These are phyloP conservation scores for Notothenia coriiceps DNA, from an alignment of 2,113 vertebrate species.

Conservation along the genomic window DNA sequence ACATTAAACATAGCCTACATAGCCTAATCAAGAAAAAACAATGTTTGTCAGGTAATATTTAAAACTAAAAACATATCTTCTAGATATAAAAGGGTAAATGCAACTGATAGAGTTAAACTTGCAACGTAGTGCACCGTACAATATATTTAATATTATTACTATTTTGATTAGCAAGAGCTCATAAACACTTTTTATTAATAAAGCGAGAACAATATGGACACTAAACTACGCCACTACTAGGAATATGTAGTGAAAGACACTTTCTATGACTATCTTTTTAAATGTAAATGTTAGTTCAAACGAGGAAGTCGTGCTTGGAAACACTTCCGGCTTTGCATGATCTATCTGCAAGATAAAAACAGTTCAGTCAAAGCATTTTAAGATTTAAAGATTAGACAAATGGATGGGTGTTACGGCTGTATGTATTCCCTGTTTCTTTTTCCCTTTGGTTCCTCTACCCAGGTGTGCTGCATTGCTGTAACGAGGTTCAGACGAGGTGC, in stretches of 20 bases:
- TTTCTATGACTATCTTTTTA: constrained; percentile 6
- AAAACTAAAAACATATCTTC: not conserved
- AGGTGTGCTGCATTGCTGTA: too few species aligned
- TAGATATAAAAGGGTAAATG: not conserved
- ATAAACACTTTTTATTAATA: not conserved
- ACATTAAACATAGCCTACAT: too few species aligned
- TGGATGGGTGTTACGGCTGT: too few species aligned
- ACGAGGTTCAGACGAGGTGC: too few species aligned
- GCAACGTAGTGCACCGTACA: too few species aligned
- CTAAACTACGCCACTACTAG: too few species aligned
- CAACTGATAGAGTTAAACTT: too few species aligned
- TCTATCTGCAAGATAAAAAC: constrained; percentile 20
- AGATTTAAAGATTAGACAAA: too few species aligned
- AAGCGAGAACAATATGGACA: not conserved
- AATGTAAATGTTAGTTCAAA: not conserved
- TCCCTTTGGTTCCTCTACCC: too few species aligned
- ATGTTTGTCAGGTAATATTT: not conserved
- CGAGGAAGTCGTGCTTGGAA: constrained; percentile 3
- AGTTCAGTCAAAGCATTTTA: too few species aligned
- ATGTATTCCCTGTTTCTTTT: too few species aligned
- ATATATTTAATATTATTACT: too few species aligned
- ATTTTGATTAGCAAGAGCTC: not conserved
- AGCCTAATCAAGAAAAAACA: not conserved
- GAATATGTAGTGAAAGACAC: not conserved
- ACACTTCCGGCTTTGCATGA: not conserved